Evolutionary conservation across 1,140 invertebrate species (phyloP), one percentile per base, ranked within the genome.

Genomic region (Pantala flavescens): DNA sequence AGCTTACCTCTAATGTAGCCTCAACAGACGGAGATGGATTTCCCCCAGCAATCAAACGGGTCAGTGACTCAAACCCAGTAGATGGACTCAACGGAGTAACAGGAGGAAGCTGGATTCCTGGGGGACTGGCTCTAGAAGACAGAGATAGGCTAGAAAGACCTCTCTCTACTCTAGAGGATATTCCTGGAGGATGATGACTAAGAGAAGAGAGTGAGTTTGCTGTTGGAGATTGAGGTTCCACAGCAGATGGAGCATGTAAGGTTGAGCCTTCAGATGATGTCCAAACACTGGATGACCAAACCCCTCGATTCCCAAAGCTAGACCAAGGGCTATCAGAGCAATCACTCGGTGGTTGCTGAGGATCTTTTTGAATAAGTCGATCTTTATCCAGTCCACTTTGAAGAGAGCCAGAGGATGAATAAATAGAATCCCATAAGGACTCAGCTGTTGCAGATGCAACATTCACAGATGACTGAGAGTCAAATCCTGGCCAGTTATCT

Each of bases 401-500:
- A 63, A 63, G 3, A 21, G n/a, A 16, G 14, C 16, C 16, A 16
- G 49, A 21, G 5, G 49, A 63, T 5, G 28, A 9, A 12, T 63
- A 63, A 19, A 63, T 19, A 12, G 49, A 12, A 21, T 63, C 49
- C 49, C 49, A 63, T 21, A 63, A 14, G 49, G 49, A 63, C 49
- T 63, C 49, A 21, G 49, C 49, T 63, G n/a, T 21, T 63, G 49
- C 14, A 19, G 49, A 63, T 3, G 12, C 16, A 63, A 5, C 49
- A 63, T 16, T 63, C n/a, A 63, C 14, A 19, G 49, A 12, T 19
- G 49, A 21, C 14, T 63, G 16, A 63, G 49, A 63, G 49, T 63
- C 49, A 63, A 63, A 63, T 21, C 49, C 49, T 19, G 49, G 49
- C 49, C 49, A 63, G n/a, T 63, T 63, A 63, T 63, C 49, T 63